A percentile compares a stretch with the other conserved stretches of the same genome.
These are phyloP conservation scores for Stenchaetothrips biformis DNA, from an alignment of 2,888 invertebrate genomes.

Conservation along the genomic window DNA sequence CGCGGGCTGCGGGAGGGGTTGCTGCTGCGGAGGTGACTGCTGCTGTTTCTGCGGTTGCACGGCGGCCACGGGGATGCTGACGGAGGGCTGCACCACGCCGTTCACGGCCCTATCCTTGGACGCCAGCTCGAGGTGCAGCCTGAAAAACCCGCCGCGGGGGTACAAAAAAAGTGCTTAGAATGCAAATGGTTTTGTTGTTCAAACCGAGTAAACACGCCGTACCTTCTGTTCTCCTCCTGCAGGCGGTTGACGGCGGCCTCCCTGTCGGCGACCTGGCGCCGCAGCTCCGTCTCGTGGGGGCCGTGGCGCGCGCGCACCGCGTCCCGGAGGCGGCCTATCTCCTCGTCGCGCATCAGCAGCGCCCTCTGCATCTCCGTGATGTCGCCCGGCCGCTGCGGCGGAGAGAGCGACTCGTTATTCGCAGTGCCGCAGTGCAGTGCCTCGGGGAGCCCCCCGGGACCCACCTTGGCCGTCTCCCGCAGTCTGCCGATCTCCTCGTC, in stretches of 20 bases:
- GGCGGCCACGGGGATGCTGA: not conserved
- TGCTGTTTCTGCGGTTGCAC: conserved; percentile 7
- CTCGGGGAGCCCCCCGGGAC: not conserved
- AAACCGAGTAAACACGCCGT: not conserved
- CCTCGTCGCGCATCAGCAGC: not conserved
- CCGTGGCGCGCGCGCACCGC: conserved; percentile 11
- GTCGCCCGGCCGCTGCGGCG: not conserved
- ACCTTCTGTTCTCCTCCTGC: conserved; percentile 19
- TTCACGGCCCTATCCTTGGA: not conserved
- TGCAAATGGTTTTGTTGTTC: too few species aligned
- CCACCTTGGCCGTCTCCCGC: not conserved
- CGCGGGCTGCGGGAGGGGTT: not conserved
- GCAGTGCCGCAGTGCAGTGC: not conserved
- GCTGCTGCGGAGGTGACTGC: not conserved
- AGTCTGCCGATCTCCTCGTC: not conserved
- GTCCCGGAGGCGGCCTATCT: not conserved
- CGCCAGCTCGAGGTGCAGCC: not conserved
- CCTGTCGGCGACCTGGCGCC: not conserved
- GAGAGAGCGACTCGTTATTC: not conserved
- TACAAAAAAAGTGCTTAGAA: too few species aligned
- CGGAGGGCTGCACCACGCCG: not conserved
- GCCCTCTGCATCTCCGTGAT: conserved; percentile 19
- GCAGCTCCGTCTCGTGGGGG: conserved; percentile 4
- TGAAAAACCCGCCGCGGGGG: not conserved
- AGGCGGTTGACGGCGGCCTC: not conserved